A percentile compares a stretch with the other conserved stretches of the same genome.
Evolutionary conservation across 2,888 invertebrate species (phyloP).

Genomic region (Nasonovia ribisnigri): DNA sequence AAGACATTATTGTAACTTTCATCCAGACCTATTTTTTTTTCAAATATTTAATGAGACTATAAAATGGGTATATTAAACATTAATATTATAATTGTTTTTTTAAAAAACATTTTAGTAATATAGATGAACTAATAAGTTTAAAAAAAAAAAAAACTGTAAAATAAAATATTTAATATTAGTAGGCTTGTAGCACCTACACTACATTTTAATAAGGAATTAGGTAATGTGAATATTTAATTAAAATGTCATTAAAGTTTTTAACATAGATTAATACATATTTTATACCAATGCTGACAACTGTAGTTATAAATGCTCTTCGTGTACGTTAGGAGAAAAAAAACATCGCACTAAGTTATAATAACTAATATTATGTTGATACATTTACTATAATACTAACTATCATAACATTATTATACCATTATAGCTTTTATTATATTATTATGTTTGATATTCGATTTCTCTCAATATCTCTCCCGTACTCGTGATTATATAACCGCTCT

Average conservation of each 20-base stretch:
- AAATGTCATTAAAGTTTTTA: neutral
- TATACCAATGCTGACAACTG: neutral
- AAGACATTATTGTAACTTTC: neutral
- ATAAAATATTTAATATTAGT: neutral
- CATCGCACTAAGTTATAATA: neutral
- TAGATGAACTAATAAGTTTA: neutral
- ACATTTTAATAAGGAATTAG: neutral
- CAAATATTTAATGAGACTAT: neutral
- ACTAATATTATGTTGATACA: neutral
- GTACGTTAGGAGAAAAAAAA: neutral
- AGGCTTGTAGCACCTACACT: neutral
- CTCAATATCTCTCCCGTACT: neutral
- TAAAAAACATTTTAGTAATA: neutral
- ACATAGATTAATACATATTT: neutral
- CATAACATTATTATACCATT: neutral
- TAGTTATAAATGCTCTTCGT: neutral
- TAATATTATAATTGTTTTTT: neutral
- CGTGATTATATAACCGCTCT: neutral
- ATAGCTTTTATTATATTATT: neutral
- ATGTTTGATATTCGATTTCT: slow-evolving; percentile 2
- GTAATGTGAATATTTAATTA: neutral
- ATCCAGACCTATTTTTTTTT: neutral
- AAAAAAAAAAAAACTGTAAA: neutral
- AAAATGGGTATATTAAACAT: neutral
- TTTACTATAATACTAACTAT: neutral